Base-by-base conservation (phyloP, 2,797 vertebrate species). In the Capromys pilorides region DNA sequence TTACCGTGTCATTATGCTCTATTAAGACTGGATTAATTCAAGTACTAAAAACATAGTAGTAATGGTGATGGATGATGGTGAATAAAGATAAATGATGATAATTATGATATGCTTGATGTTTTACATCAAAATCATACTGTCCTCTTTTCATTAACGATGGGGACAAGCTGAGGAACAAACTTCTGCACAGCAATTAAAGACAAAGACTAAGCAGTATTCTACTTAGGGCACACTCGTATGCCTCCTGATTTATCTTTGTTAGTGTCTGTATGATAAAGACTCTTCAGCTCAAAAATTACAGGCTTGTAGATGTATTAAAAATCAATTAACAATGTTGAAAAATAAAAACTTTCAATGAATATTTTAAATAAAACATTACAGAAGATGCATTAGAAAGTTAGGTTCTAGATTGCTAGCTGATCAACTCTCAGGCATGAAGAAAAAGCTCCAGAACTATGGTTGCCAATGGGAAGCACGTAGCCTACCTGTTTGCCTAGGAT, bases 11-110 rank as follows among this genome's bases (percentile, higher is more conserved):
- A 95, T 86, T 91, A 89, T 94, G 81, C 33, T 93, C 87, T 92
- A 83, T 93, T 94, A 95, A 77, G 57, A 88, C 12, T 91, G 54
- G 61, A 95, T 95, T 94, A 93, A 97, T 93, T 54, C 45, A 89
- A 97, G 90, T 67, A 90, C 91, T 83, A 95, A 93, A 97, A 97
- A 90, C 90, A 95, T 7, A 95, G 64, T 91, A 90, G 96, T 82
- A 95, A 95, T 45, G 28, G 49, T 91, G 95, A 94, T 87, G 49
- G 84, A 61, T 79, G 45, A 82, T 39, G 19, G n/a, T 77, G n/a
- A 59, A 80, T 91, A 92, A 92, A 93, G 86, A 95, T 57, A 62
- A 33, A 89, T 83, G 62, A 51, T 57, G 69, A 51, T 94, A 91
- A 96, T 82, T 83, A 93, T 57, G 21, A 95, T 33, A 59, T 83